A percentile compares a stretch with the other conserved stretches of the same genome.
Evolutionary conservation across 2,797 vertebrate species (phyloP).

Genomic region (Coendou prehensilis): DNA sequence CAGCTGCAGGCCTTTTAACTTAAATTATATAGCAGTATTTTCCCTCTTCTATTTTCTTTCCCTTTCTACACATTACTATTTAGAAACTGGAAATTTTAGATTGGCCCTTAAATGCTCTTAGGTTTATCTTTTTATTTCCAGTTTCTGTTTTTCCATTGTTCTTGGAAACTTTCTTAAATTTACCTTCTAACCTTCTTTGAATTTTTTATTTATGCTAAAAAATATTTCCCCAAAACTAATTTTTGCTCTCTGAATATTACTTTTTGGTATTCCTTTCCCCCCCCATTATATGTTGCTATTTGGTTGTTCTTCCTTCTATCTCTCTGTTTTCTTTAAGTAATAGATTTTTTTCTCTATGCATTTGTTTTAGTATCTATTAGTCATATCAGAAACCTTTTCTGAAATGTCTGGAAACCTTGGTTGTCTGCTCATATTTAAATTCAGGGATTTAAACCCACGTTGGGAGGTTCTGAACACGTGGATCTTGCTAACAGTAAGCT

Average conservation of each 20-base stretch:
- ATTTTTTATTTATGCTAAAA: not conserved
- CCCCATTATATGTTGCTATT: not conserved
- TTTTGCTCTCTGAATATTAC: constrained; percentile 36
- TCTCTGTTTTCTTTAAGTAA: not conserved
- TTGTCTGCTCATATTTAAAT: not conserved
- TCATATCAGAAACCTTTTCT: not conserved
- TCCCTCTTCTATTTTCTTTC: not conserved
- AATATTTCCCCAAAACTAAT: not conserved
- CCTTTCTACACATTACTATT: not conserved
- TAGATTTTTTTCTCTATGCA: not conserved
- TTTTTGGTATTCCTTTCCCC: not conserved
- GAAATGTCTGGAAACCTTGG: not conserved
- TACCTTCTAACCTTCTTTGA: constrained; percentile 7
- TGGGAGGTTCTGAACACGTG: not conserved
- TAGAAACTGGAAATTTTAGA: not conserved
- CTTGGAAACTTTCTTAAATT: constrained; percentile 24
- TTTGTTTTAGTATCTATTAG: not conserved
- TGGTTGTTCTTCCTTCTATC: not conserved
- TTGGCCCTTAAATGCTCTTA: not conserved
- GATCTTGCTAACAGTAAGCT: not conserved
- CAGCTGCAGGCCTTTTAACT: not conserved
- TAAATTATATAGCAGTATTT: not conserved
- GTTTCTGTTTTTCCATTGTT: not conserved
- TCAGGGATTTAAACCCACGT: no score
- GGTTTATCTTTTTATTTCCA: not conserved